Evolutionary conservation across 2,797 vertebrate species (phyloP).

Genomic region (Myotis findleyi): DNA sequence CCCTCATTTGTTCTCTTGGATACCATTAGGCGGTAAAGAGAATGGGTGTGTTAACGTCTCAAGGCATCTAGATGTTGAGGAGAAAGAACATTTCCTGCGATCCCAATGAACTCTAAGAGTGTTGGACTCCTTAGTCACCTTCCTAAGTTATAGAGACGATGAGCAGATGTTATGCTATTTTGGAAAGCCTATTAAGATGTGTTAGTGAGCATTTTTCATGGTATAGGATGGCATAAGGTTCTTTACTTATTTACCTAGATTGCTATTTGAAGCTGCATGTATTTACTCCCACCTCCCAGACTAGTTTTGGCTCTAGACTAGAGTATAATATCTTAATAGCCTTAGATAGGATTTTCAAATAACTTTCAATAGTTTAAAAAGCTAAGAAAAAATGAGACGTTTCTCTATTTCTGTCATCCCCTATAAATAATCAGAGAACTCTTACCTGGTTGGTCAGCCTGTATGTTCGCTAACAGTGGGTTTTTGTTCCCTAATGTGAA

Average conservation of each 20-base stretch:
- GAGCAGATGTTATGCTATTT: conserved; percentile 48
- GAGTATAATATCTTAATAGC: neutral
- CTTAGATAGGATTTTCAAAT: neutral
- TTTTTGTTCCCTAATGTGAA: neutral
- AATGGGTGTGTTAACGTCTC: neutral
- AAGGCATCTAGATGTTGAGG: neutral
- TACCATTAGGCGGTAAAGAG: neutral
- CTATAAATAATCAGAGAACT: neutral
- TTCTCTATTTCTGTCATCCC: neutral
- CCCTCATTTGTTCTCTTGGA: neutral
- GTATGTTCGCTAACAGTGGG: neutral
- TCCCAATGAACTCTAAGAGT: conserved; percentile 15
- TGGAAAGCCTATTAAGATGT: conserved; percentile 32
- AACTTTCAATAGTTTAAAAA: neutral
- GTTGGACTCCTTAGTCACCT: neutral
- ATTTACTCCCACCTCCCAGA: neutral
- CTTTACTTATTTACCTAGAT: conserved; percentile 6
- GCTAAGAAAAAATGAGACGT: neutral
- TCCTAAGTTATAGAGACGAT: conserved; percentile 31
- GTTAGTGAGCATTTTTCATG: neutral
- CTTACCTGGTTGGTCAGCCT: neutral
- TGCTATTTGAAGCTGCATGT: neutral
- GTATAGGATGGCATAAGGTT: neutral
- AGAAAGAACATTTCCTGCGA: neutral
- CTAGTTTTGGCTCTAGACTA: neutral